phyloP scores from a whole-genome alignment of 2,797 vertebrate genomes.

The Myripristis jacobus region DNA sequence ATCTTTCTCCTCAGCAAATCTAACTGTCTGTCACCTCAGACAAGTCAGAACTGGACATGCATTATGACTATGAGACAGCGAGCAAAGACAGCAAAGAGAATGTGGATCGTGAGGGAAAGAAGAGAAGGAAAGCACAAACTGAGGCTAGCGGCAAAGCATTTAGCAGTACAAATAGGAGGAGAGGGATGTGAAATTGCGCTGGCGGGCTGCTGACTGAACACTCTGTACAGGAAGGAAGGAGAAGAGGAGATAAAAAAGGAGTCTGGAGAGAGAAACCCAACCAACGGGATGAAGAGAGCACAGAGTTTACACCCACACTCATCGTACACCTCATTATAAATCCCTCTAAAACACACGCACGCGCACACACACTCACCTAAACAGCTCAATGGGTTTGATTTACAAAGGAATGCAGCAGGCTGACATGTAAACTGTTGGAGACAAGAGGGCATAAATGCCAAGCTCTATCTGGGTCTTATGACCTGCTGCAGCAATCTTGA shows the following conservation, averaged over 20 bases:
- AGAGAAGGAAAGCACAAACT: slow-evolving; percentile 46
- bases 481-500: slow-evolving; percentile 38
- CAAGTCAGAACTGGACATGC: slow-evolving; percentile 58
- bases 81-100: slow-evolving; percentile 46
- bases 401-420: slow-evolving; percentile 43
- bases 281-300: slow-evolving; percentile 35
- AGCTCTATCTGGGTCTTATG: slow-evolving; percentile 50
- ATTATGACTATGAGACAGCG: slow-evolving; percentile 59
- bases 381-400: slow-evolving; percentile 21
- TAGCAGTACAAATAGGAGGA: slow-evolving; percentile 58
- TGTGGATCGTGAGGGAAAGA: slow-evolving; percentile 16
- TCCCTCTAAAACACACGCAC: slow-evolving; percentile 22
- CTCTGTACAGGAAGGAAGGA: slow-evolving; percentile 22
- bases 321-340: slow-evolving; percentile 31
- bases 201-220: slow-evolving; percentile 61
- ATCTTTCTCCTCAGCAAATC: slow-evolving; percentile 71
- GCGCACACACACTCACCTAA: slow-evolving; percentile 12
- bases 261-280: slow-evolving; percentile 21
- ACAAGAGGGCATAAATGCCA: slow-evolving; percentile 24
- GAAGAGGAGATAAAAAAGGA: slow-evolving; percentile 15
- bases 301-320: slow-evolving; percentile 40
- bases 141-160: slow-evolving; percentile 53
- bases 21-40: slow-evolving; percentile 69
- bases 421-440: slow-evolving; percentile 27
- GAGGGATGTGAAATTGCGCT: slow-evolving; percentile 42